Evolutionary conservation across 2,888 invertebrate species (phyloP).

Genomic region (Craniophora ligustri): DNA sequence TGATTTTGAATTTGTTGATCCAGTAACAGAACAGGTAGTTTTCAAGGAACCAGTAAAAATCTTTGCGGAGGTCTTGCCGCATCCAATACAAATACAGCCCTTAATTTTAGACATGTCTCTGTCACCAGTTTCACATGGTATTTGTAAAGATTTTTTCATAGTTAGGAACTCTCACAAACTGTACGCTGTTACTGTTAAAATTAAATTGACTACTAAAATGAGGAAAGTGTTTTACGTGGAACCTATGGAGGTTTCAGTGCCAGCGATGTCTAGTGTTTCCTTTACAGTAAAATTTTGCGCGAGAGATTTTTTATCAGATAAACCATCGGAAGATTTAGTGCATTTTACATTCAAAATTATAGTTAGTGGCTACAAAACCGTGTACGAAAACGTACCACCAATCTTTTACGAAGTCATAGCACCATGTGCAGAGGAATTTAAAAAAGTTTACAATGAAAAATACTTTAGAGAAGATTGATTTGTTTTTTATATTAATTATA

Average conservation of each 20-base stretch:
- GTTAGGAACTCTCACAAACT: slow-evolving; percentile 70
- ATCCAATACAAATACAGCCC: slow-evolving; percentile 74
- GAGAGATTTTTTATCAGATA: slow-evolving; percentile 42
- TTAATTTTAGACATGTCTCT: slow-evolving; percentile 74
- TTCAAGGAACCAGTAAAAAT: slow-evolving; percentile 67
- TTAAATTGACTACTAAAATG: slow-evolving; percentile 74
- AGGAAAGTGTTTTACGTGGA: slow-evolving; percentile 68
- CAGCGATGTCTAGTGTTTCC: slow-evolving; percentile 51
- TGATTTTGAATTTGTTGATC: slow-evolving; percentile 67
- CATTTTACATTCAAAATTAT: slow-evolving; percentile 77
- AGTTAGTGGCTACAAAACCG: slow-evolving; percentile 61
- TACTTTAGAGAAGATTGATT: slow-evolving; percentile 52
- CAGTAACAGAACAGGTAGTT: slow-evolving; percentile 56
- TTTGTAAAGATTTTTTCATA: slow-evolving; percentile 66
- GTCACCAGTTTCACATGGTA: slow-evolving; percentile 68
- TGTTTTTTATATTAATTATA: background rate
- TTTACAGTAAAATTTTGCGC: slow-evolving; percentile 70
- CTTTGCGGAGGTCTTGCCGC: slow-evolving; percentile 72
- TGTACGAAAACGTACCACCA: slow-evolving; percentile 72
- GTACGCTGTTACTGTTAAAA: slow-evolving; percentile 66
- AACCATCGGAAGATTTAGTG: slow-evolving; percentile 61
- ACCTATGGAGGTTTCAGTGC: slow-evolving; percentile 68
- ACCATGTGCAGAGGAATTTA: slow-evolving; percentile 70
- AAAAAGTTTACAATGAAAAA: slow-evolving; percentile 63
- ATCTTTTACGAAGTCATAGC: slow-evolving; percentile 76